phyloP scores from a whole-genome alignment of 2,797 vertebrate genomes.

The Acipenser transmontanus region DNA sequence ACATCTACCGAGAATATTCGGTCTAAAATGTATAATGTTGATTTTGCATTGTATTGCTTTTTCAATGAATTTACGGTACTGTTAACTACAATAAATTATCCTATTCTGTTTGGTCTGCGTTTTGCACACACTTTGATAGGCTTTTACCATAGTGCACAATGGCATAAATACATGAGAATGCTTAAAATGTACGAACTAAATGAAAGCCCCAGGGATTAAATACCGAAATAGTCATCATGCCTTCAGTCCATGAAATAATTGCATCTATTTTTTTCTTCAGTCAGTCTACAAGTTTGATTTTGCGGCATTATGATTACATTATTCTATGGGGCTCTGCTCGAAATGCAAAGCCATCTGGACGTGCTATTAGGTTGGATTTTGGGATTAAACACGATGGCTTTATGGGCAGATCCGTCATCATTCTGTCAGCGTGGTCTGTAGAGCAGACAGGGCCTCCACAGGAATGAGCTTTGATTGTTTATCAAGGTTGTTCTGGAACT shows the following conservation, averaged over 20 bases:
- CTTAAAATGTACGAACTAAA: not conserved
- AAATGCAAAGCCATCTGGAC: slow-evolving; percentile 3
- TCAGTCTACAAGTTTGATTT: not conserved
- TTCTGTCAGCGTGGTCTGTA: not conserved
- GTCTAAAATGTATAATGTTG: too few relatives aligned
- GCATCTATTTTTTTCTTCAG: not conserved
- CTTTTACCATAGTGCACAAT: too few relatives aligned
- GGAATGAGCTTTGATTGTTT: too few relatives aligned
- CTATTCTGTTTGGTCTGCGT: too few relatives aligned
- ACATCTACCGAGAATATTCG: too few relatives aligned
- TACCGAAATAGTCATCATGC: not conserved
- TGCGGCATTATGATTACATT: not conserved
- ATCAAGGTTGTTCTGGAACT: too few relatives aligned
- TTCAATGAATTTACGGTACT: too few relatives aligned
- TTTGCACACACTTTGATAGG: too few relatives aligned
- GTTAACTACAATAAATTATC: too few relatives aligned
- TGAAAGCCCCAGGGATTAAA: not conserved
- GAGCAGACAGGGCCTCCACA: too few relatives aligned
- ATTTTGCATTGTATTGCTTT: too few relatives aligned
- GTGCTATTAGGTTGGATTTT: not conserved
- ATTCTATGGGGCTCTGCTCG: not conserved
- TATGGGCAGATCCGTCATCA: not conserved
- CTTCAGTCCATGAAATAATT: not conserved
- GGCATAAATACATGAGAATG: too few relatives aligned
- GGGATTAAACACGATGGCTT: not conserved